Evolutionary conservation across 2,113 vertebrate species (phyloP).

Genomic region (Hippocampus abdominalis): DNA sequence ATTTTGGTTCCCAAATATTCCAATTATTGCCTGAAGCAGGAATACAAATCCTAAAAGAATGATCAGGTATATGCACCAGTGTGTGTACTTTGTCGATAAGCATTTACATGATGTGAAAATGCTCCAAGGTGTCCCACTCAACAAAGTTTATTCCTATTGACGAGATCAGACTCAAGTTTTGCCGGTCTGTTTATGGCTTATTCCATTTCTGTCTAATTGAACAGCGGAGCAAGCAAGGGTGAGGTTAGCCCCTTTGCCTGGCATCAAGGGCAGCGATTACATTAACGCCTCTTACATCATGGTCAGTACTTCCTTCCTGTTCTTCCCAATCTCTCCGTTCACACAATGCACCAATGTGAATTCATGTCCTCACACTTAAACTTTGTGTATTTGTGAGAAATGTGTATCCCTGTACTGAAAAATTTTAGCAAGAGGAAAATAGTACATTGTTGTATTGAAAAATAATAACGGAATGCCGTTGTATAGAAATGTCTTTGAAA

Average conservation of each 20-base stretch:
- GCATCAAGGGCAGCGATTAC: conserved; percentile 93
- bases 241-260: conserved; percentile 85
- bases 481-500: neutral
- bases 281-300: conserved; percentile 98
- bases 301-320: conserved; percentile 74
- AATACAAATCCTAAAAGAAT: neutral
- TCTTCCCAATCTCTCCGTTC: conserved; percentile 27
- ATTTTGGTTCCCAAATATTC: neutral
- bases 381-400: neutral
- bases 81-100: neutral
- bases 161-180: no score
- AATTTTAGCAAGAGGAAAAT: neutral
- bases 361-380: neutral
- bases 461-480: neutral
- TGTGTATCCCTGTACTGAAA: neutral
- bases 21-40: neutral
- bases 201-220: conserved; percentile 26
- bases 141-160: no score
- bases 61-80: neutral
- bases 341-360: neutral
- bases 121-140: conserved; percentile 7
- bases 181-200: neutral
- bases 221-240: conserved; percentile 89
- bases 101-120: conserved; percentile 13
- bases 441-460: neutral